Conservation (phyloP, 2,888 invertebrate genomes). For the Dasysyrphus albostriatus region DNA sequence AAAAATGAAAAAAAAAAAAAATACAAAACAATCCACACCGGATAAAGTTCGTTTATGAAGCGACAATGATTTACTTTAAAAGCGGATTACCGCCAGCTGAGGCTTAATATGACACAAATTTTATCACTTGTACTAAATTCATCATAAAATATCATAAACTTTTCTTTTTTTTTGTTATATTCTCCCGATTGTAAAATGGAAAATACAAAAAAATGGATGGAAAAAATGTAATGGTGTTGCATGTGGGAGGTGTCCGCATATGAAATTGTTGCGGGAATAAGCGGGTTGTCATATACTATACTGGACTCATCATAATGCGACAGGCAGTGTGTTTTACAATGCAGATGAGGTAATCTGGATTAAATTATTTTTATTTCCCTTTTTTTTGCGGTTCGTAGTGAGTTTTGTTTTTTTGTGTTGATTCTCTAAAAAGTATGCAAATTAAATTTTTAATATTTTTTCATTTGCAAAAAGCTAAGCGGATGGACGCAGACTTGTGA, state of each 20-base stretch:
- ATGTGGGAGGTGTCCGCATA: conserved; percentile 66
- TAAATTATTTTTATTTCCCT: conserved; percentile 28
- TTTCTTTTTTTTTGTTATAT: neutral
- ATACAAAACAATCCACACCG: conserved; percentile 11
- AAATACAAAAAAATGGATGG: neutral
- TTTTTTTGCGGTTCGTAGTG: conserved; percentile 24
- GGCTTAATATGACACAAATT: conserved; percentile 57
- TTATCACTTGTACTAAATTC: conserved; percentile 46
- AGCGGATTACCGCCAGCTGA: conserved; percentile 45
- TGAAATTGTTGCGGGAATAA: conserved; percentile 50
- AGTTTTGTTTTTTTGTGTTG: conserved; percentile 17
- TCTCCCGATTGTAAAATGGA: neutral
- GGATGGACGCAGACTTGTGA: neutral
- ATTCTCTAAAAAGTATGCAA: conserved; percentile 48
- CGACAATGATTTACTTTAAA: conserved; percentile 45
- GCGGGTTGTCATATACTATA: conserved; percentile 4
- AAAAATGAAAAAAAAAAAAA: neutral
- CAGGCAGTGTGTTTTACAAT: conserved; percentile 64
- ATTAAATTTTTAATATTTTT: conserved; percentile 18
- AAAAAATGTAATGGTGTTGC: conserved; percentile 41
- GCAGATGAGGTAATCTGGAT: conserved; percentile 73
- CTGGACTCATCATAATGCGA: conserved; percentile 51
- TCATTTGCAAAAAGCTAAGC: conserved; percentile 1
- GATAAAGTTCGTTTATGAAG: conserved; percentile 6
- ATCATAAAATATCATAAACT: conserved; percentile 20